Evolutionary conservation across 2,113 vertebrate species (phyloP).

Genomic region (Planiliza haematocheilus): DNA sequence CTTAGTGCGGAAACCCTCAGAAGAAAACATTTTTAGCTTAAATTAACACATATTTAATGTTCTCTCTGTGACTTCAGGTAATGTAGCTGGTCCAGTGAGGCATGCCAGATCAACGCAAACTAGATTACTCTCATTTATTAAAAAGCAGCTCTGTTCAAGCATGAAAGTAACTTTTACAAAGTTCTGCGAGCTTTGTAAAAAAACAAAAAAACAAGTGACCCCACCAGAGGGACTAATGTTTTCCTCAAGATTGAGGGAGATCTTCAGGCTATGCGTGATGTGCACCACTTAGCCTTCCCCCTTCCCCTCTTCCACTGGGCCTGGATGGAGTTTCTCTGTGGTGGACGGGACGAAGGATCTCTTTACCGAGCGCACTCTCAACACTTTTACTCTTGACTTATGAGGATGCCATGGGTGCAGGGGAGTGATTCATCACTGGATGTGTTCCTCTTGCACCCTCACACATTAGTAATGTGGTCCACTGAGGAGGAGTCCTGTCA

Average conservation of each 20-base stretch:
- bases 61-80: slow-evolving; percentile 61
- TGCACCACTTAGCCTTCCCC: slow-evolving; percentile 67
- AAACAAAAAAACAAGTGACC: slow-evolving; percentile 55
- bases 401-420: slow-evolving; percentile 84
- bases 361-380: slow-evolving; percentile 71
- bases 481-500: slow-evolving; percentile 85
- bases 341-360: slow-evolving; percentile 63
- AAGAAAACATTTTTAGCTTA: slow-evolving; percentile 62
- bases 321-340: slow-evolving; percentile 64
- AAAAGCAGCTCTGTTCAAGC: slow-evolving; percentile 70
- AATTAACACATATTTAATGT: slow-evolving; percentile 70
- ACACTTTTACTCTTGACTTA: slow-evolving; percentile 87
- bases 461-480: slow-evolving; percentile 89
- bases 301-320: slow-evolving; percentile 51
- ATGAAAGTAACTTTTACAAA: slow-evolving; percentile 78
- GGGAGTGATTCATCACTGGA: slow-evolving; percentile 85
- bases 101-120: slow-evolving; percentile 55
- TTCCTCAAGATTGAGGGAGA: slow-evolving; percentile 82
- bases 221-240: slow-evolving; percentile 71
- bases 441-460: slow-evolving; percentile 79
- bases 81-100: slow-evolving; percentile 54
- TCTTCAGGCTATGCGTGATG: slow-evolving; percentile 79
- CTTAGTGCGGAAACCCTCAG: slow-evolving; percentile 32
- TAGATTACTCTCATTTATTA: slow-evolving; percentile 81
- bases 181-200: slow-evolving; percentile 57